A percentile compares a stretch with the other conserved stretches of the same genome.
Conservation (phyloP, 2,113 vertebrate genomes). For the Hydropotes inermis region DNA sequence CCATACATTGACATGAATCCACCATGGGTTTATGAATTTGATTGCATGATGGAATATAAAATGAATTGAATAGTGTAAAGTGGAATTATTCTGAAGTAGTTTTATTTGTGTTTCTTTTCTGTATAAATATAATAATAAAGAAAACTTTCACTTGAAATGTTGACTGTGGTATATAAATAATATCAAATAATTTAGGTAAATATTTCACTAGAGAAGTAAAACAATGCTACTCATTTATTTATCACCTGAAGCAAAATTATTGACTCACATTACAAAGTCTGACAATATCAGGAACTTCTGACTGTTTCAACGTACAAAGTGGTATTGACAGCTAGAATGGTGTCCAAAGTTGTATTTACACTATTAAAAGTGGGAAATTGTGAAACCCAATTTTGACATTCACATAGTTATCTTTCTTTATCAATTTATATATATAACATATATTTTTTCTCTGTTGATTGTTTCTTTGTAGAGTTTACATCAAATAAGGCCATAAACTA, state of each 20-base stretch:
- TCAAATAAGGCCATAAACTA: neutral
- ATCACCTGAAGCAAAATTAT: neutral
- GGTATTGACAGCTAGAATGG: neutral
- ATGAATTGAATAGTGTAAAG: slow-evolving; percentile 8
- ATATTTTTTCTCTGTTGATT: neutral
- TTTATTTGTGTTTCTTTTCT: neutral
- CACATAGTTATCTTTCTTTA: neutral
- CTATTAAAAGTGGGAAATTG: neutral
- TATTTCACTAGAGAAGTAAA: neutral
- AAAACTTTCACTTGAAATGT: neutral
- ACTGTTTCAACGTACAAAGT: neutral
- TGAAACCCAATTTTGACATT: neutral
- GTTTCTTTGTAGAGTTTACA: neutral
- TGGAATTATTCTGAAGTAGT: neutral
- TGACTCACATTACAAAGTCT: neutral
- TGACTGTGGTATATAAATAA: neutral
- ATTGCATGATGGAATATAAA: slow-evolving; percentile 59
- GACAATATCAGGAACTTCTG: neutral
- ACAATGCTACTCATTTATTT: neutral
- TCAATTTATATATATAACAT: neutral
- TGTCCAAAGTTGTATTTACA: neutral
- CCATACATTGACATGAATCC: too few species aligned
- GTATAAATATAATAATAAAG: neutral
- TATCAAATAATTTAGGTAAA: neutral
- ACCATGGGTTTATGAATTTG: neutral